Evolutionary conservation across 2,888 invertebrate species (phyloP).

Genomic region (Dromius quadrimaculatus): DNA sequence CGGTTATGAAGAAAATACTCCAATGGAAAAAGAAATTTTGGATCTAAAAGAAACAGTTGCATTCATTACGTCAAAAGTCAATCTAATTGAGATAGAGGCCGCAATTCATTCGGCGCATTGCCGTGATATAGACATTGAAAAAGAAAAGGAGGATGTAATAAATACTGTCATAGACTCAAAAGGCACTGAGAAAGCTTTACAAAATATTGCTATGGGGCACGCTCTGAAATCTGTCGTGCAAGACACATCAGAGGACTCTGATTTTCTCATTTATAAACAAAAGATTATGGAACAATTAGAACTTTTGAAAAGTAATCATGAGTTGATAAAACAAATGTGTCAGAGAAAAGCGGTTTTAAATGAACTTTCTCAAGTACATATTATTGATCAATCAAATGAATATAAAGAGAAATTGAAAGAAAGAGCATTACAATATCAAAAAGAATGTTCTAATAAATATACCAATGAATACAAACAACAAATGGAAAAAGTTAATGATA

Average conservation of each 20-base stretch:
- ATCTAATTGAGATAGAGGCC: neutral
- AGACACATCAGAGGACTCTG: neutral
- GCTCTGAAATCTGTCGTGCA: neutral
- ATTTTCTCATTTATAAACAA: slow-evolving; percentile 3
- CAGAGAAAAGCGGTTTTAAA: neutral
- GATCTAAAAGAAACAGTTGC: neutral
- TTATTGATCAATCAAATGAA: neutral
- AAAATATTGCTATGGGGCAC: neutral
- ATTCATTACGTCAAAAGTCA: slow-evolving; percentile 14
- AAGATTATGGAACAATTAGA: slow-evolving; percentile 9
- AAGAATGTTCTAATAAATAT: neutral
- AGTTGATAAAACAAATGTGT: neutral
- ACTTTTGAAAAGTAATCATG: neutral
- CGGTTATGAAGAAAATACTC: neutral
- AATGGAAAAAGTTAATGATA: neutral
- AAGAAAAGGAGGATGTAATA: neutral
- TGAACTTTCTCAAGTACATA: neutral
- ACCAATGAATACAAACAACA: neutral
- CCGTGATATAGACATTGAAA: neutral
- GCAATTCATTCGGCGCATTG: neutral
- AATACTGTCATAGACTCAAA: neutral
- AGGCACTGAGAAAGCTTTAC: neutral
- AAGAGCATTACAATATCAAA: neutral
- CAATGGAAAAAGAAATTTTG: slow-evolving; percentile 2
- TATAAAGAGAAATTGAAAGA: neutral